phyloP scores from a whole-genome alignment of 2,113 vertebrate species.

The Python bivittatus region DNA sequence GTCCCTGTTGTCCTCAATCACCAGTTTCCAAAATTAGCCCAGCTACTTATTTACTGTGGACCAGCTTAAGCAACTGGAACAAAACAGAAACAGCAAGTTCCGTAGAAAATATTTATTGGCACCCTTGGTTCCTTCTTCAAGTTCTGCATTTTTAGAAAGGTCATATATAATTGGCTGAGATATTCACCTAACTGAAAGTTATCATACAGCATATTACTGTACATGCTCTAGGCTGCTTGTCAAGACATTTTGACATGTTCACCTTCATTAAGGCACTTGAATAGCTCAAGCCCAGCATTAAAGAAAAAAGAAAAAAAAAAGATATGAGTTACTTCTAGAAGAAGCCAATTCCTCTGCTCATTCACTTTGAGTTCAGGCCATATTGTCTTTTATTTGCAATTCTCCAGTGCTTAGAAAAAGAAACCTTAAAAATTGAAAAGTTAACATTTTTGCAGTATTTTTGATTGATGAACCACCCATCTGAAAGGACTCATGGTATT shows the following conservation, averaged over 20 bases:
- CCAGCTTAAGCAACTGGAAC: neutral
- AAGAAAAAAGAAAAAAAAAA: neutral
- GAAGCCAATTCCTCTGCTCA: neutral
- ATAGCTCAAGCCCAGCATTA: neutral
- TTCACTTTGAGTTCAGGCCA: too few species aligned
- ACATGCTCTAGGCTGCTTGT: neutral
- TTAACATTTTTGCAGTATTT: neutral
- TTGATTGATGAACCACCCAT: neutral
- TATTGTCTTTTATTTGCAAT: neutral
- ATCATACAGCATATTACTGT: neutral
- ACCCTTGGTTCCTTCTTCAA: neutral
- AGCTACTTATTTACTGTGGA: conserved; percentile 28
- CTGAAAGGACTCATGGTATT: neutral
- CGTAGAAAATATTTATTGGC: conserved; percentile 6
- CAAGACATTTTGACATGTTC: neutral
- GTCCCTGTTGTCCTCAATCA: conserved; percentile 22
- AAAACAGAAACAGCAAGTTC: conserved; percentile 26
- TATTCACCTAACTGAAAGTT: neutral
- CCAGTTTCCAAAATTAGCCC: conserved; percentile 51
- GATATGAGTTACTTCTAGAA: neutral
- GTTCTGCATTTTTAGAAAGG: neutral
- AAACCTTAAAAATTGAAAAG: neutral
- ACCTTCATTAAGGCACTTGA: neutral
- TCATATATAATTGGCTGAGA: neutral
- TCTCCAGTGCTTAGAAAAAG: neutral